Conservation (phyloP, 2,797 vertebrate species). For the Sebastiscus albofasciatus region DNA sequence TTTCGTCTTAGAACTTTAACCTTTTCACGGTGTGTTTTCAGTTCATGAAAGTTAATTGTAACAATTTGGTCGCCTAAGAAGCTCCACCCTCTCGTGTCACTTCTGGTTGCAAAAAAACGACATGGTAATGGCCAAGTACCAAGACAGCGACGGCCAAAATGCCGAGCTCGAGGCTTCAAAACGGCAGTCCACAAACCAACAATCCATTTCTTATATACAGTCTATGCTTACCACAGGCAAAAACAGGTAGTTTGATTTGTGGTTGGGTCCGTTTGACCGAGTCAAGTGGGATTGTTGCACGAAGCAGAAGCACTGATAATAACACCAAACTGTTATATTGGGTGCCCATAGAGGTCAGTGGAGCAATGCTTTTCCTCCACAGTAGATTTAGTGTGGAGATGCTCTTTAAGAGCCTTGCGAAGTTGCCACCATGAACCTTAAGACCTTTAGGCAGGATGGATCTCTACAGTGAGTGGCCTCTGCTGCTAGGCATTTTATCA, state of each 20-base stretch:
- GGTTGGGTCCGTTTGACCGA: not conserved
- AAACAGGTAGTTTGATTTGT: not conserved
- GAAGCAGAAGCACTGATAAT: not conserved
- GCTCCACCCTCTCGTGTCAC: too few relatives aligned
- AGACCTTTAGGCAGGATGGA: conserved; percentile 33
- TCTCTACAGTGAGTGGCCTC: conserved; percentile 25
- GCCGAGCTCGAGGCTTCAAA: not conserved
- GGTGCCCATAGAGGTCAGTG: not conserved
- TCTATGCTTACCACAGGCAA: not conserved
- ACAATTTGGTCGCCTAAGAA: too few relatives aligned
- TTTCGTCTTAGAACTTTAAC: too few relatives aligned
- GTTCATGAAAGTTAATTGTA: too few relatives aligned
- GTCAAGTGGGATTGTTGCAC: conserved; percentile 1
- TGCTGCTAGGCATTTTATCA: conserved; percentile 49
- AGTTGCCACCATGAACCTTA: conserved; percentile 40
- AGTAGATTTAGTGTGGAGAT: conserved; percentile 35
- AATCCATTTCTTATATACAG: too few relatives aligned
- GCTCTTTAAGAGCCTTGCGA: conserved; percentile 16
- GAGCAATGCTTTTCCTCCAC: conserved; percentile 8
- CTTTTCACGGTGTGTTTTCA: too few relatives aligned
- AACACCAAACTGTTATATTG: not conserved
- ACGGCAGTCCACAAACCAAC: not conserved
- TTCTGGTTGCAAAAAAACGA: too few relatives aligned
- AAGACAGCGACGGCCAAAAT: too few relatives aligned
- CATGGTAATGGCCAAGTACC: too few relatives aligned